These are phyloP conservation scores for Octopus sinensis DNA, from an alignment of 1,140 invertebrate genomes.

Conservation along the genomic window DNA sequence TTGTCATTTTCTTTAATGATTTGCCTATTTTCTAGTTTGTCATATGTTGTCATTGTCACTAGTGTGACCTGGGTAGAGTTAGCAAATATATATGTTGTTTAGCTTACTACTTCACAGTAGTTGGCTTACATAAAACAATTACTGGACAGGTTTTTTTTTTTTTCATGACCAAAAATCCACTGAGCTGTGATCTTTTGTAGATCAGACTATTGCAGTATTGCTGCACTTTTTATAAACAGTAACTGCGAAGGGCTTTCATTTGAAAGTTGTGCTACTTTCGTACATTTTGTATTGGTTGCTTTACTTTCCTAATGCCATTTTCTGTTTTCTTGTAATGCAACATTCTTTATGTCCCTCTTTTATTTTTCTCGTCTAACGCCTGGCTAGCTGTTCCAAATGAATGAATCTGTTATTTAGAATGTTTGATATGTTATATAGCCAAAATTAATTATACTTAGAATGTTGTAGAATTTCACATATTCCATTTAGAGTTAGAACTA, in stretches of 20 bases:
- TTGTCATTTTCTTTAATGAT: no score
- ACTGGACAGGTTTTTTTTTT: not conserved
- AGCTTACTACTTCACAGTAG: not conserved
- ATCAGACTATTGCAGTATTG: not conserved
- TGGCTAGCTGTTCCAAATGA: no score
- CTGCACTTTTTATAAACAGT: not conserved
- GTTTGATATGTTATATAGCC: no score
- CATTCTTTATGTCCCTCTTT: no score
- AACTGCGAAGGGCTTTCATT: conserved; percentile 4
- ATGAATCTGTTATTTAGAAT: no score
- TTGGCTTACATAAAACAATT: not conserved
- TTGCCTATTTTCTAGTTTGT: no score
- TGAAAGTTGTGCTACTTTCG: not conserved
- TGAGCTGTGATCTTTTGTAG: conserved; percentile 7
- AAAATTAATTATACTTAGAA: no score
- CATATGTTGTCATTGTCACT: not conserved
- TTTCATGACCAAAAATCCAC: conserved; percentile 7
- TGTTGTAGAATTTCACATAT: no score
- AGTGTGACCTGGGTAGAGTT: not conserved
- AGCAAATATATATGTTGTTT: not conserved
- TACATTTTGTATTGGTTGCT: conserved; percentile 4
- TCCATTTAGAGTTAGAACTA: no score
- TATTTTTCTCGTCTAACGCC: no score
- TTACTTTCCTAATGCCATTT: not conserved
- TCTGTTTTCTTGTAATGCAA: no score